phyloP scores from a whole-genome alignment of 1,140 invertebrate species.

The Drosophila sp. region DNA sequence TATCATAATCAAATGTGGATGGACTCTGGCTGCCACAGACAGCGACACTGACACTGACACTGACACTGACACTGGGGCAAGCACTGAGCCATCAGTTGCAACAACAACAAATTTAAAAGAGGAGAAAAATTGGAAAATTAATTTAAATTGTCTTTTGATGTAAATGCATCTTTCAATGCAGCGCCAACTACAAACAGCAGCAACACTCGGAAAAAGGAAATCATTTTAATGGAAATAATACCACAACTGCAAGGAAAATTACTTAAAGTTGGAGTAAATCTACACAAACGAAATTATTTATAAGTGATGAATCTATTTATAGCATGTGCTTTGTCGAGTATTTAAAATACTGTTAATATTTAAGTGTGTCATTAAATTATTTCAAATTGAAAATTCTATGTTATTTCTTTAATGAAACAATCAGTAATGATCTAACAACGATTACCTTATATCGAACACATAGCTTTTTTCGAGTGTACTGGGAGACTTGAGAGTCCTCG shows the following conservation, averaged over 20 bases:
- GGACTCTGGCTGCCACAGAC: conserved; percentile 46
- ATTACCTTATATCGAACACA: neutral
- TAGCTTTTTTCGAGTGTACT: conserved; percentile 24
- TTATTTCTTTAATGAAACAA: too few species aligned
- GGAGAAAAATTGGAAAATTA: conserved; percentile 73
- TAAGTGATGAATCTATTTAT: too few species aligned
- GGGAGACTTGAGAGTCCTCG: conserved; percentile 1
- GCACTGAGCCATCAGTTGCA: conserved; percentile 52
- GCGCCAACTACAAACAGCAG: conserved; percentile 40
- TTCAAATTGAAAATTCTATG: too few species aligned
- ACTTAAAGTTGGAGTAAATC: too few species aligned
- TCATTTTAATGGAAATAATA: neutral
- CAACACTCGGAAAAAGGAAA: conserved; percentile 7
- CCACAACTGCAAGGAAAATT: neutral
- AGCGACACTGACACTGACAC: conserved; percentile 36
- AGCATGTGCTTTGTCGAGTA: too few species aligned
- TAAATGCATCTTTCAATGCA: conserved; percentile 83
- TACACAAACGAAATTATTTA: too few species aligned
- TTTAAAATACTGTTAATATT: too few species aligned
- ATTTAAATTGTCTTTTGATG: conserved; percentile 84
- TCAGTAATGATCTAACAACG: neutral
- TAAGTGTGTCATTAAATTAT: too few species aligned
- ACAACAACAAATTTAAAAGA: conserved; percentile 38
- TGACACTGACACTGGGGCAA: conserved; percentile 27
- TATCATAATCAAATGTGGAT: conserved; percentile 81